Percentiles rank a stretch among this genome's conserved stretches.
phyloP scores from a whole-genome alignment of 2,113 vertebrate genomes.

The Ophiodon elongatus region DNA sequence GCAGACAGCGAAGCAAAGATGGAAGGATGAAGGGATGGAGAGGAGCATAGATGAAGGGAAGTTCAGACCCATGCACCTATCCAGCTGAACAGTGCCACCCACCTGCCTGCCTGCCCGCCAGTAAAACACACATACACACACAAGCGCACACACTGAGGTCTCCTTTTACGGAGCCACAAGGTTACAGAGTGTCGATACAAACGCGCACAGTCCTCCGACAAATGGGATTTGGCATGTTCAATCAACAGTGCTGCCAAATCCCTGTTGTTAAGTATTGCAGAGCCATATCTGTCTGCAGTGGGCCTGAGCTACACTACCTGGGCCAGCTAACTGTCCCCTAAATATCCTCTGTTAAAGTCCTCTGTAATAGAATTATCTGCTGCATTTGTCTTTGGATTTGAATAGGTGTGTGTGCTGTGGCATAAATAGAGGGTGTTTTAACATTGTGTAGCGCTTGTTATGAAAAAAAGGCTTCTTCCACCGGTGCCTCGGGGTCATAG shows the following conservation, averaged over 20 bases:
- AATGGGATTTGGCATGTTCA: slow-evolving; percentile 84
- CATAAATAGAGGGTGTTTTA: slow-evolving; percentile 60
- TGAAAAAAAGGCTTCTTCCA: slow-evolving; percentile 1
- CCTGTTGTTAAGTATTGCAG: slow-evolving; percentile 79
- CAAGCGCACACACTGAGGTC: slow-evolving; percentile 52
- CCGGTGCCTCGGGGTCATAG: slow-evolving; percentile 49
- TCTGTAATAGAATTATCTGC: slow-evolving; percentile 74
- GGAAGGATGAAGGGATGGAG: slow-evolving; percentile 48
- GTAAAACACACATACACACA: slow-evolving; percentile 34
- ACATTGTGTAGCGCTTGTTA: slow-evolving; percentile 43
- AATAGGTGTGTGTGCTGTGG: slow-evolving; percentile 63
- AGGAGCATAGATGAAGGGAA: slow-evolving; percentile 34
- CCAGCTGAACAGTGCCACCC: slow-evolving; percentile 53
- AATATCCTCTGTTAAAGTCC: slow-evolving; percentile 74
- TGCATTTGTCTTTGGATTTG: slow-evolving; percentile 66
- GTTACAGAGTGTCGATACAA: slow-evolving; percentile 81
- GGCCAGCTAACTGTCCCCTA: slow-evolving; percentile 69
- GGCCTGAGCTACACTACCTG: slow-evolving; percentile 56
- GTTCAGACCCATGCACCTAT: slow-evolving; percentile 25
- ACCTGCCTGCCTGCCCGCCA: slow-evolving; percentile 51
- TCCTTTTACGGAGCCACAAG: slow-evolving; percentile 79
- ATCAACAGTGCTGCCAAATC: slow-evolving; percentile 82
- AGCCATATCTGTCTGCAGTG: slow-evolving; percentile 72
- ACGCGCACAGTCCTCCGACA: slow-evolving; percentile 72
- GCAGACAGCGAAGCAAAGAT: slow-evolving; percentile 39